Percentiles rank a stretch among this genome's conserved stretches.
Conservation (phyloP, 2,888 invertebrate species). For the Priocnemis perturbator region DNA sequence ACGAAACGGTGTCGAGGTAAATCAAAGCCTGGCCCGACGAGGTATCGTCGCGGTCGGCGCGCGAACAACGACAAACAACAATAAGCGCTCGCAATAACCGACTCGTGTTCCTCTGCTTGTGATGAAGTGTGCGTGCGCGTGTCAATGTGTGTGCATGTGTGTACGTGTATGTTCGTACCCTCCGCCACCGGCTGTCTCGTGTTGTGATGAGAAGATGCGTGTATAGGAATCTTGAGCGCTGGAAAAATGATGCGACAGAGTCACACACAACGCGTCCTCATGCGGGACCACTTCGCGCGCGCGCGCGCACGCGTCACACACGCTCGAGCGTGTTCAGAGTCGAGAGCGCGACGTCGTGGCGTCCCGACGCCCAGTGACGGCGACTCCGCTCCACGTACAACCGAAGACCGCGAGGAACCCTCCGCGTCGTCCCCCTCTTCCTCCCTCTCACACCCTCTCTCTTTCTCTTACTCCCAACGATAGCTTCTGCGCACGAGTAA, state of each 20-base stretch:
- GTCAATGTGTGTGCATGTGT: not conserved
- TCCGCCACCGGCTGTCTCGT: not conserved
- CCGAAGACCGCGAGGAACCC: constrained; percentile 48
- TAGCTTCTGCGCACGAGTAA: constrained; percentile 52
- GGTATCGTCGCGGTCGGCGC: not conserved
- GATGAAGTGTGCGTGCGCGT: not conserved
- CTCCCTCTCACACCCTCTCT: constrained; percentile 10
- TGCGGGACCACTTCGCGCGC: constrained; percentile 4
- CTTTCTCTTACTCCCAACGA: constrained; percentile 27
- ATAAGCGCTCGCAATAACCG: not conserved
- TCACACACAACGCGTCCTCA: constrained; percentile 1
- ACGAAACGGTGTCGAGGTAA: too few species aligned
- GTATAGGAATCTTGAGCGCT: not conserved
- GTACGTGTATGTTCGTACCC: not conserved
- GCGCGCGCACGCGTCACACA: constrained; percentile 10
- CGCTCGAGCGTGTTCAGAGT: constrained; percentile 28
- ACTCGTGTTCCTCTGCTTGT: not conserved
- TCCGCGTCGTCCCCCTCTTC: constrained; percentile 15
- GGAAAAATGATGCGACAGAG: not conserved
- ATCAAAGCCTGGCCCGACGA: too few species aligned
- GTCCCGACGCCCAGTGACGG: constrained; percentile 71
- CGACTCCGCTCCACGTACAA: constrained; percentile 50
- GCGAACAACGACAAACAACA: not conserved
- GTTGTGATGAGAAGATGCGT: not conserved
- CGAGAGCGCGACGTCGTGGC: constrained; percentile 63